Conservation (phyloP, 2,797 vertebrate species). For the Loris lydekkerianus region DNA sequence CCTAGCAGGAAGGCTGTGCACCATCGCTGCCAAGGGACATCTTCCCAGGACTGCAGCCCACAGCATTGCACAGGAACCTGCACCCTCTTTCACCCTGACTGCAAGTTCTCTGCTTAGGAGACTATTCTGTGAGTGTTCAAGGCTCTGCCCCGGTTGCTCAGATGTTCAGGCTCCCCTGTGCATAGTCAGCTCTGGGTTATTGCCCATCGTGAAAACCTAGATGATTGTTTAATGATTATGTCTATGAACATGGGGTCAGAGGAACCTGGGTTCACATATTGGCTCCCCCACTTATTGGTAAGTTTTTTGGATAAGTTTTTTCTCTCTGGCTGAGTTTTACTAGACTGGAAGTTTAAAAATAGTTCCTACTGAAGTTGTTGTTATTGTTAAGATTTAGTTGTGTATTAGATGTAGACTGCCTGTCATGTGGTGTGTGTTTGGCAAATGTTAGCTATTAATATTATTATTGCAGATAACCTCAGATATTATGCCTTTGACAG, state of each 20-base stretch:
- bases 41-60: background rate
- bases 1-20: too few relatives aligned
- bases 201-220: background rate
- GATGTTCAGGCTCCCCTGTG: background rate
- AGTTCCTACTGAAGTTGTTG: background rate
- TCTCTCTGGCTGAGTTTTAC: background rate
- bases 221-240: background rate
- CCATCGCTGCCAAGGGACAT: background rate
- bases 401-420: background rate
- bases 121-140: background rate
- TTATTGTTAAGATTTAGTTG: background rate
- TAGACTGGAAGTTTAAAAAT: background rate
- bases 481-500: background rate
- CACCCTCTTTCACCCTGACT: too few relatives aligned
- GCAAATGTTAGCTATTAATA: background rate
- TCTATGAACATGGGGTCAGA: background rate
- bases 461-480: background rate
- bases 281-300: background rate
- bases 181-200: background rate
- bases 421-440: background rate
- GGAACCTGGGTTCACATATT: background rate
- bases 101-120: background rate
- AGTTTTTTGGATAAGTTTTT: background rate
- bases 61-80: fast-evolving
- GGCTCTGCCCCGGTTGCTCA: background rate